These are phyloP conservation scores for Conus betulinus DNA, from an alignment of 1,140 invertebrate species.

Conservation along the genomic window DNA sequence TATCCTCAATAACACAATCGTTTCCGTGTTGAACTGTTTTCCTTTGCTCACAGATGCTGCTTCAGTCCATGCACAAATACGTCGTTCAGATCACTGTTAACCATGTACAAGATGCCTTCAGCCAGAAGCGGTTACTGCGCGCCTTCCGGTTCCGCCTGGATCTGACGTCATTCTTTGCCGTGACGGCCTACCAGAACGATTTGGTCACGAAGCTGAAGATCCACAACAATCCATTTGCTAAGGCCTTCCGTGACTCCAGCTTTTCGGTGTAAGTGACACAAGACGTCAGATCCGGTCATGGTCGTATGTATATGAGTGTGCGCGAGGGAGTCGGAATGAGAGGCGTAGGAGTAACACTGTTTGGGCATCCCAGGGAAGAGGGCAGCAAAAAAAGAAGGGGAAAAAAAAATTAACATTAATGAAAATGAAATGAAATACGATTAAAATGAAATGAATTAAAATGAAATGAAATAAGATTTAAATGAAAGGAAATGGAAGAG, in stretches of 20 bases:
- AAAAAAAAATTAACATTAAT: background rate
- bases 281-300: background rate
- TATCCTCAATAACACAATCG: background rate
- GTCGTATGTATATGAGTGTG: background rate
- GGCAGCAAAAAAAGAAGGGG: background rate
- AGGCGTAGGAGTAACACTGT: background rate
- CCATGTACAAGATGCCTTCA: conserved; percentile 12
- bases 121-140: background rate
- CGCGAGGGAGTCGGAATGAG: background rate
- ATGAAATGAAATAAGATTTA: too few species aligned
- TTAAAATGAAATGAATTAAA: too few species aligned
- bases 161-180: conserved; percentile 61
- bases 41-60: conserved; percentile 45
- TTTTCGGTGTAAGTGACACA: conserved; percentile 19
- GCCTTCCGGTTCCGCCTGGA: conserved; percentile 42
- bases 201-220: conserved; percentile 78
- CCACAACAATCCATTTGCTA: conserved; percentile 99
- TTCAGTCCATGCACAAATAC: conserved; percentile 60
- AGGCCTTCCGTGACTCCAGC: conserved; percentile 96
- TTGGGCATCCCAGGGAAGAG: background rate
- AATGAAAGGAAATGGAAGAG: too few species aligned
- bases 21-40: background rate
- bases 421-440: too few species aligned
- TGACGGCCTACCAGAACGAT: conserved; percentile 66
- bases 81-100: conserved; percentile 41